Evolutionary conservation across 2,888 invertebrate species (phyloP), one percentile per base, ranked within the genome.

Genomic region (Zhengitettix transpicula): DNA sequence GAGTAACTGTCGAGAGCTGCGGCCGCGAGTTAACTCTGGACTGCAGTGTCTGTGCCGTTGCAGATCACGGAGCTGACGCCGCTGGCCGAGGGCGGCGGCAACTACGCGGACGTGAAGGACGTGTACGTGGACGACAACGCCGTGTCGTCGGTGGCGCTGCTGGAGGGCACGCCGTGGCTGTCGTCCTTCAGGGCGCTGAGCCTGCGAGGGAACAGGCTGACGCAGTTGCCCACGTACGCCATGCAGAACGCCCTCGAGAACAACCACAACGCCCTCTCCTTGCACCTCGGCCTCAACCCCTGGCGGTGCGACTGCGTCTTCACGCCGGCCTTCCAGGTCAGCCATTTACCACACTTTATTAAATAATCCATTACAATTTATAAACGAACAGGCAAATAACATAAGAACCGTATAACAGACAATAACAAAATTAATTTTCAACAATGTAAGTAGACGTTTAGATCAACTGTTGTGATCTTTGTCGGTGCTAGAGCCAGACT

Each of bases 221-320:
- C 80, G 58, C 71, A 89, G 88, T 74, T 89, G 55, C 90, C 89
- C 10, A 83, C 87, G 0, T 89, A 89, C 70, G 88, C 86, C 0
- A 74, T 91, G 63, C 88, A 89, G 67, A 85, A 89, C 69, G 87
- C 85, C 0, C 77, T 91, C 40, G 80, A 84, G 66, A 81, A 80
- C 57, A 90, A 89, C 70, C 76, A 77, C 52, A 82, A 84, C 65
- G 85, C 84, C 51, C 82, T 82, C 67, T 77, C 83, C 60, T 74
- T 90, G 42, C 81, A 79, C 67, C 74, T 90, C 1, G 87, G 88
- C 1, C 76, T 79, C 63, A 91, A 91, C 72, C 87, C 89, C 0
- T 91, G 89, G 89, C 77, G 81, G 40, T 91, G 91, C 69, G 87
- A 89, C 67, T 91, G 91, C 66, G 80, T 81, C 64, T 89, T 86